Conservation (phyloP, 2,888 invertebrate genomes). For the Synergus japonicus region DNA sequence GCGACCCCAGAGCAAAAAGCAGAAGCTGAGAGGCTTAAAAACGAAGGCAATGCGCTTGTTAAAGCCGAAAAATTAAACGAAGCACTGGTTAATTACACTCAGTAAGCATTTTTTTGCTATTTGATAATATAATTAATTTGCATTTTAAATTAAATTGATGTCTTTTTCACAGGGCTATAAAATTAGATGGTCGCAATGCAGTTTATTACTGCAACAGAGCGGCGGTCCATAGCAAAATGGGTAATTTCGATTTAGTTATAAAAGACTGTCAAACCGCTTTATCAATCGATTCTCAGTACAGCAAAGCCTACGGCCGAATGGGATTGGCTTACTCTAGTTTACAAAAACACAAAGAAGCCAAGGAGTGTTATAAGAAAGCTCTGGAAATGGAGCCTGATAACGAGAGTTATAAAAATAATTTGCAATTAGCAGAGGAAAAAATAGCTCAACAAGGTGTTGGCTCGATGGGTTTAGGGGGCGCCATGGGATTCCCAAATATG, state of each 20-base stretch:
- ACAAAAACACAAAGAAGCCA: constrained; percentile 90
- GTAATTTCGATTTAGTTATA: constrained; percentile 90
- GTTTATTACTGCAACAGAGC: constrained; percentile 98
- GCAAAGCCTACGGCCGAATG: constrained; percentile 96
- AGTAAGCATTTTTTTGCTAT: constrained; percentile 71
- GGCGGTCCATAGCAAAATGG: constrained; percentile 94
- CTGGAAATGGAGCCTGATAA: constrained; percentile 95
- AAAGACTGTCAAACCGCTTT: constrained; percentile 95
- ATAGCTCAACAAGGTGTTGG: constrained; percentile 70
- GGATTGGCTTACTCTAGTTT: constrained; percentile 92
- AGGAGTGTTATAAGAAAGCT: constrained; percentile 91
- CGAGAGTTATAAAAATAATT: constrained; percentile 91
- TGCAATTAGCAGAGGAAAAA: constrained; percentile 88
- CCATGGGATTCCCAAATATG: constrained; percentile 66
- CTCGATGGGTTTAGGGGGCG: constrained; percentile 60
- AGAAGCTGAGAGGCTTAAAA: constrained; percentile 91
- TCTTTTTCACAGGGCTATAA: constrained; percentile 85
- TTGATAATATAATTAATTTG: not conserved
- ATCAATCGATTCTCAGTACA: constrained; percentile 92
- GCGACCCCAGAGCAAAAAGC: constrained; percentile 80
- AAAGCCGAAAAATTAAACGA: constrained; percentile 88
- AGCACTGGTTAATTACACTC: constrained; percentile 90
- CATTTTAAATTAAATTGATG: not conserved
- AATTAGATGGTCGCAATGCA: constrained; percentile 91
- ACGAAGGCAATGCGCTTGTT: constrained; percentile 93